Base-by-base conservation (phyloP, 1,140 invertebrate species). In the Dysdera silvatica region DNA sequence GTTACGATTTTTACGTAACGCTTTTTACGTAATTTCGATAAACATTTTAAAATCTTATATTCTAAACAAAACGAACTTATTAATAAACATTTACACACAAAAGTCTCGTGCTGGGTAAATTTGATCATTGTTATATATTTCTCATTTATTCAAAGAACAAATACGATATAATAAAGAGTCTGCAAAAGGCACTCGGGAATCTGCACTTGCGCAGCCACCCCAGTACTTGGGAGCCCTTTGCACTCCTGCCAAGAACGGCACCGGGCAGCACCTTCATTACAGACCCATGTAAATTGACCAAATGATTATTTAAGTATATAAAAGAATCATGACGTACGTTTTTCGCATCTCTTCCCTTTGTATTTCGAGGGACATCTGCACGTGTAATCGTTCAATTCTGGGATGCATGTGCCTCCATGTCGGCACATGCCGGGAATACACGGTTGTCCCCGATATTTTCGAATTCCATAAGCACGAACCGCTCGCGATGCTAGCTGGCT, bases 381-480 rank as follows among this genome's bases (percentile, higher is more conserved):
- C 47, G 82, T 79, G 69, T 83, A 87, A 56, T 81, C 79, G 51
- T 82, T 82, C n/a, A 89, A 75, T 55, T 84, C 76, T 18, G 87
- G 86, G 29, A 87, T 75, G 76, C 88, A 91, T 33, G 85, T 77
- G 0, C 87, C 87, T 31, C 84, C 83, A 74, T 89, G 87, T 54
- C 81, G 78, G 74, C 88, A 91, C 12, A 85, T 84, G 45, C 76
- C 75, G 1, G 62, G 59, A 10, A 76, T 80, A 77, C 87, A 89
- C 0, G 87, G 87, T 35, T 82, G 76, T 18, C 86, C 86, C 60
- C 80, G 79, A 74, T 87, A 89, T 43, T 80, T 76, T 28, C 78
- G 75, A 2, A 86, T 79, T 65, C 81, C 79, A 31, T 47, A 20
- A 2, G 77, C 73, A 28, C 69, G 65, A 3, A 49, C 20, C 2